Base-by-base conservation (phyloP, 2,797 vertebrate genomes). In the Gambusia yucatana region DNA sequence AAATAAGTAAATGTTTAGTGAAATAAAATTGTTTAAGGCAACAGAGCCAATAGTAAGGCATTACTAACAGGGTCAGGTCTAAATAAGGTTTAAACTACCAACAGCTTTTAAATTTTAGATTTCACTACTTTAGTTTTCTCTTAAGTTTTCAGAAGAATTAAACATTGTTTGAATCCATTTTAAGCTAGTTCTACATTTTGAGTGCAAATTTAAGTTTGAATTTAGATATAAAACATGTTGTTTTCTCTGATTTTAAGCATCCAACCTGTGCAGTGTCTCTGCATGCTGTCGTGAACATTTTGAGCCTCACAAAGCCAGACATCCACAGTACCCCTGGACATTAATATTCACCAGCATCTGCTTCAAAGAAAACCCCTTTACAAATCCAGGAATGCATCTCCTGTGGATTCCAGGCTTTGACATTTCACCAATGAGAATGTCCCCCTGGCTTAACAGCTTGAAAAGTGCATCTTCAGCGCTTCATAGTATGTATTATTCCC, bases 281-380 rank as follows among this genome's bases (percentile, higher is more conserved):
- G 65, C 72, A 36, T 86, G 88, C 87, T 89, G 90, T 69, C 75
- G 33, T 83, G 84, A 85, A 85, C 85, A 67, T 83, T 90, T 77
- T 79, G 80, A 89, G 86, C 82, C n/a, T 2, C 86, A 91, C 91
- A 86, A 90, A 86, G 82, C 86, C 82, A 79, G 79, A 87, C 82
- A 82, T 85, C 76, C 80, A 63, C 82, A 77, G 75, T 82, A 88
- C 85, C 87, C 82, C 83, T 55, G 84, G 78, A 87, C 94, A 95
- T 95, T 92, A 93, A 95, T 93, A 95, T 95, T 95, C 93, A 93
- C 91, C 78, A 84, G 91, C 87, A 86, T 93, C 89, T 81, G 88
- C 92, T 82, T 92, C 90, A 93, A 88, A 92, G 91, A 91, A 89
- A 95, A 93, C 92, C 93, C 88, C 81, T 94, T 96, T 92, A 93